Conservation (phyloP, 2,888 invertebrate species). For the Scotopteryx bipunctaria region DNA sequence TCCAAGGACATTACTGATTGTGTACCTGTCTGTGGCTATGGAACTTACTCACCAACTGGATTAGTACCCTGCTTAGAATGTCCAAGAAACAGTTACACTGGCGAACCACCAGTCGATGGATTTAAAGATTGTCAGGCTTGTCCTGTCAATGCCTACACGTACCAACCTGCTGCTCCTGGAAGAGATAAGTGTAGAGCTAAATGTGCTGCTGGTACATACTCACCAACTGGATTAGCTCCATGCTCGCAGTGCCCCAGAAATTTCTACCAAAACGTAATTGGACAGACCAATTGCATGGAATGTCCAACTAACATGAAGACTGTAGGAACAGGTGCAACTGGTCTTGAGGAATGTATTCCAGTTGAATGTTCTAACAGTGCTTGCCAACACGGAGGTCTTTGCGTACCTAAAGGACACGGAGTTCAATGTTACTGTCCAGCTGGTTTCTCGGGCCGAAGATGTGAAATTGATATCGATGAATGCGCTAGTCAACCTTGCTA, state of each 20-base stretch:
- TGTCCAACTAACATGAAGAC: constrained; percentile 97
- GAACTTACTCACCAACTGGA: constrained; percentile 97
- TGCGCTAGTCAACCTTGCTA: constrained; percentile 97
- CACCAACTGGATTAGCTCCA: constrained; percentile 95
- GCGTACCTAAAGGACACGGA: constrained; percentile 94
- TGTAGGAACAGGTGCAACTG: constrained; percentile 89
- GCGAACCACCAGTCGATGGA: constrained; percentile 94
- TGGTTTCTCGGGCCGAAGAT: constrained; percentile 95
- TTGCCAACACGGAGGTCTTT: constrained; percentile 95
- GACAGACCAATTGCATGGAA: constrained; percentile 93
- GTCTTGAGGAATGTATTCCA: constrained; percentile 93
- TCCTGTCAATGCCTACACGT: constrained; percentile 94
- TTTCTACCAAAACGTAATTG: constrained; percentile 94
- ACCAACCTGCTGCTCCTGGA: constrained; percentile 94
- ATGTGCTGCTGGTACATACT: constrained; percentile 95
- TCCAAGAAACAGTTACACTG: constrained; percentile 94
- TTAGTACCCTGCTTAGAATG: constrained; percentile 97
- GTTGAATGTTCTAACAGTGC: constrained; percentile 94
- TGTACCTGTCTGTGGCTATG: constrained; percentile 97
- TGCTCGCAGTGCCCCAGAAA: constrained; percentile 96
- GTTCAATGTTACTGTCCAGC: constrained; percentile 97
- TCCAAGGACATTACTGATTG: constrained; percentile 94
- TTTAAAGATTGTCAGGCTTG: constrained; percentile 97
- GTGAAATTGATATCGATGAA: constrained; percentile 97
- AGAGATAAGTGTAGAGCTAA: constrained; percentile 93